Conservation (phyloP, 2,797 vertebrate species). For the Neosilurus mollespiculum region DNA sequence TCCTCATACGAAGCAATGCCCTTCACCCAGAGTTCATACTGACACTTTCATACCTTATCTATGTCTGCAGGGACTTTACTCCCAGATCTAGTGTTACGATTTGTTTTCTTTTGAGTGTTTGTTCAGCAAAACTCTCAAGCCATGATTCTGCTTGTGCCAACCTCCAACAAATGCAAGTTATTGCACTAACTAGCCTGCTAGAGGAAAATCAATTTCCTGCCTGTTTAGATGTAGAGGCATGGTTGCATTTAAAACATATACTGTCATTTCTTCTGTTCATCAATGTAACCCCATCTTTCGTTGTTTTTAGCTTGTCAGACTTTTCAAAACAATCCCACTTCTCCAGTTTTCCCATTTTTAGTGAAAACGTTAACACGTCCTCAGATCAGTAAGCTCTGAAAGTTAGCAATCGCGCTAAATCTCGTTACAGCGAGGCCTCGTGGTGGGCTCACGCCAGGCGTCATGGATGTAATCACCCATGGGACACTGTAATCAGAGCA, state of each 20-base stretch:
- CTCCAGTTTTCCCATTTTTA: not conserved
- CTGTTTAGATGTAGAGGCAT: not conserved
- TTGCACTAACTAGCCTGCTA: not conserved
- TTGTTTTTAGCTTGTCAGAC: not conserved
- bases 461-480: constrained; percentile 25
- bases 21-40: not conserved
- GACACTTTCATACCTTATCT: not conserved
- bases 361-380: not conserved
- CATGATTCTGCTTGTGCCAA: not conserved
- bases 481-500: constrained; percentile 38
- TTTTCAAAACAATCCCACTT: not conserved
- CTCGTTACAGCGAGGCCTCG: not conserved
- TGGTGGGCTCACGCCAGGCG: not conserved
- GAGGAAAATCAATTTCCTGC: not conserved
- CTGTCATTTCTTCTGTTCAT: not conserved
- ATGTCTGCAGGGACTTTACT: too few relatives aligned
- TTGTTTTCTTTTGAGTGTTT: not conserved
- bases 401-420: not conserved
- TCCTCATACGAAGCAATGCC: not conserved
- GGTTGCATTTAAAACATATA: not conserved
- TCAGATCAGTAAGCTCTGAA: not conserved
- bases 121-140: not conserved
- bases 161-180: not conserved
- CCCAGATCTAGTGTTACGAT: not conserved
- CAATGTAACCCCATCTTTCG: not conserved